phyloP scores from a whole-genome alignment of 2,113 vertebrate species.

The Sterna hirundo region DNA sequence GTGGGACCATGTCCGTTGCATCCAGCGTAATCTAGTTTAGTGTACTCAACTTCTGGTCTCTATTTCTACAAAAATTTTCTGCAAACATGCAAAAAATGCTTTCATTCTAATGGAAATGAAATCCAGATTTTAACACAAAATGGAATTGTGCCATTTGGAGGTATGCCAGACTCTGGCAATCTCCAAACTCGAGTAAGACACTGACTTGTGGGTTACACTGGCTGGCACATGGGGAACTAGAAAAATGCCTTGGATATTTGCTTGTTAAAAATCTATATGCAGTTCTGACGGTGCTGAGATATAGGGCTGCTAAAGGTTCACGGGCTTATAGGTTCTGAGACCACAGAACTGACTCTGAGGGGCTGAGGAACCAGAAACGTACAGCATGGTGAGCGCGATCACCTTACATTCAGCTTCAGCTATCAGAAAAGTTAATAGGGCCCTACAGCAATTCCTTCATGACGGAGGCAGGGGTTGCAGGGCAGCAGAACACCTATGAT shows the following conservation, averaged over 20 bases:
- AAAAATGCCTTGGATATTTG: not conserved
- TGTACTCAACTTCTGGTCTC: not conserved
- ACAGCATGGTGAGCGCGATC: not conserved
- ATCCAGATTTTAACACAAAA: not conserved
- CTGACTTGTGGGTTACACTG: not conserved
- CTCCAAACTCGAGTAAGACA: not conserved
- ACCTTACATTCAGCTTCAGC: not conserved
- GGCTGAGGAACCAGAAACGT: not conserved
- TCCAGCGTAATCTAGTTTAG: not conserved
- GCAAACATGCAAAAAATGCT: not conserved
- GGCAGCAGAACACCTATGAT: not conserved
- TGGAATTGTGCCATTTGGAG: not conserved
- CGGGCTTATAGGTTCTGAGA: not conserved
- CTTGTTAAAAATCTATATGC: not conserved
- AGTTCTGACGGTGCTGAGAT: not conserved
- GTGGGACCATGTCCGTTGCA: accelerated
- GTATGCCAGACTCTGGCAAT: not conserved
- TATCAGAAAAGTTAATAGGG: not conserved
- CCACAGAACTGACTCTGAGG: not conserved
- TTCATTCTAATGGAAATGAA: not conserved
- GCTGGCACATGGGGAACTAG: not conserved
- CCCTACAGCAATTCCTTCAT: not conserved
- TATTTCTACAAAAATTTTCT: not conserved
- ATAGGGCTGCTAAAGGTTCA: not conserved
- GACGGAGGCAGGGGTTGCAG: not conserved